Evolutionary conservation across 2,888 invertebrate genomes (phyloP).

Genomic region (Drosophila mimica): DNA sequence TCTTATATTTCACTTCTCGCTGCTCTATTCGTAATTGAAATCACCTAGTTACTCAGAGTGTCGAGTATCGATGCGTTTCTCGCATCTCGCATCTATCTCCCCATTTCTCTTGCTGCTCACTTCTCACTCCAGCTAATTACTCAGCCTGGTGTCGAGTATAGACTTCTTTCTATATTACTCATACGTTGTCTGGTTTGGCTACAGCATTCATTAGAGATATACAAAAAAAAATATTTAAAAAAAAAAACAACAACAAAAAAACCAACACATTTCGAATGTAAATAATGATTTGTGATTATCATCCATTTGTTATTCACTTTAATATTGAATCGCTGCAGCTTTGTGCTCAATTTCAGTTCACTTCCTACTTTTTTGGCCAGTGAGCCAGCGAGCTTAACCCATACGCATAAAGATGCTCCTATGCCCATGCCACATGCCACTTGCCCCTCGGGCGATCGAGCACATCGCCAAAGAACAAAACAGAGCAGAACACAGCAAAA

Average conservation of each 20-base stretch:
- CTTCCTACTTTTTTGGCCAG: conserved; percentile 11
- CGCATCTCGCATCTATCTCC: background rate
- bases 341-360: conserved; percentile 11
- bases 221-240: background rate
- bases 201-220: background rate
- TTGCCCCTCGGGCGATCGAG: background rate
- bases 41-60: background rate
- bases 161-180: background rate
- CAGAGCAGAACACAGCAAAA: conserved; percentile 2
- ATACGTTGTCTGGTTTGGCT: background rate
- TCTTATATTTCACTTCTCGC: background rate
- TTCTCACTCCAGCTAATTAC: background rate
- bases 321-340: background rate
- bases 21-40: background rate
- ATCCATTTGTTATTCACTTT: background rate
- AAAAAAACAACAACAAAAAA: background rate
- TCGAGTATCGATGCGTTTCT: background rate
- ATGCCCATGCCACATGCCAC: conserved; percentile 8
- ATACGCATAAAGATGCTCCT: background rate
- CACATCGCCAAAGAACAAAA: conserved; percentile 1
- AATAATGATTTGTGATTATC: background rate
- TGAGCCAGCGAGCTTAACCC: conserved; percentile 4
- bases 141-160: background rate
- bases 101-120: background rate
- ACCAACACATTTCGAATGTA: background rate